phyloP scores from a whole-genome alignment of 2,113 vertebrate species.

The Cyanistes caeruleus region DNA sequence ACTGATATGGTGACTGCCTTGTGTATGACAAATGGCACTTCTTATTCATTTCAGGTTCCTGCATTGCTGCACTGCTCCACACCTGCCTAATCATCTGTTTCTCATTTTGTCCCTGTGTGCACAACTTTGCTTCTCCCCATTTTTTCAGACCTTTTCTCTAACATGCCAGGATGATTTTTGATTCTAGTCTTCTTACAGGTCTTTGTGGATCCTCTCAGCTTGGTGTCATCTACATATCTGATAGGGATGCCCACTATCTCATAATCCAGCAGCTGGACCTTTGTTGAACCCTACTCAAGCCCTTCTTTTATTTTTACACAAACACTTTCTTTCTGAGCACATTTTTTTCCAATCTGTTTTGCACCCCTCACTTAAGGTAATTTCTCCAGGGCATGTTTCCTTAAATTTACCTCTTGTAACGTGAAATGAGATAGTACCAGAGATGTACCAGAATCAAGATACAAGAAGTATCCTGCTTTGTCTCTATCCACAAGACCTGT shows the following conservation, averaged over 20 bases:
- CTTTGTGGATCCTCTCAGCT: not conserved
- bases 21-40: not conserved
- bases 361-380: not conserved
- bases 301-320: not conserved
- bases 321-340: not conserved
- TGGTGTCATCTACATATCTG: not conserved
- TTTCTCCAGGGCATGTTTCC: not conserved
- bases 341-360: not conserved
- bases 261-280: not conserved
- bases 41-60: constrained; percentile 3
- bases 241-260: not conserved
- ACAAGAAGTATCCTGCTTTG: not conserved
- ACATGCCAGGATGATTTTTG: not conserved
- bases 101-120: not conserved
- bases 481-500: not conserved
- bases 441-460: not conserved
- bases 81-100: not conserved
- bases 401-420: not conserved
- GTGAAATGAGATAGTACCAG: not conserved
- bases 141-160: not conserved
- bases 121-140: not conserved
- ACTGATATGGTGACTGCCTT: not conserved
- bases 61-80: not conserved
- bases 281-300: not conserved
- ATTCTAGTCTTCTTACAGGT: not conserved